phyloP scores from a whole-genome alignment of 2,888 invertebrate genomes.

The Cephus spinipes region DNA sequence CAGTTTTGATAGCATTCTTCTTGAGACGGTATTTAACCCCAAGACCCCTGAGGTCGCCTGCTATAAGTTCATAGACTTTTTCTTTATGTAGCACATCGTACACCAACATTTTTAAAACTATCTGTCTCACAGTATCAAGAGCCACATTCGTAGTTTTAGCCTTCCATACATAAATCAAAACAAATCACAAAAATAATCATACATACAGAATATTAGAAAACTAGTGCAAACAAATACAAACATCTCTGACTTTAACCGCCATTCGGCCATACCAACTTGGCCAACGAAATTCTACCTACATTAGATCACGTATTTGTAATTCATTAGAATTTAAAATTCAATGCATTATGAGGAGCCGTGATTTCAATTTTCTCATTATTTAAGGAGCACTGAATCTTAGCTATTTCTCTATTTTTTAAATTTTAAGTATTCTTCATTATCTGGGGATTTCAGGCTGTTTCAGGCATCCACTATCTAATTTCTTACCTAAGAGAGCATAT shows the following conservation, averaged over 20 bases:
- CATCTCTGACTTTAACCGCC: background rate
- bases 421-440: background rate
- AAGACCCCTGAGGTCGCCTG: constrained; percentile 75
- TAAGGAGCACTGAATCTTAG: background rate
- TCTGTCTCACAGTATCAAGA: background rate
- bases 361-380: background rate
- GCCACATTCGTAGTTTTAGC: background rate
- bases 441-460: background rate
- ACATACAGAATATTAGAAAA: background rate
- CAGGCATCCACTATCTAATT: no score
- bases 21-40: constrained; percentile 80
- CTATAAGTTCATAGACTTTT: constrained; percentile 70
- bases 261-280: background rate
- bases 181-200: background rate
- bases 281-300: background rate
- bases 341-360: background rate
- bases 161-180: background rate
- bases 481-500: no score
- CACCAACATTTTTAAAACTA: constrained; percentile 67
- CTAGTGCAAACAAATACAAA: background rate
- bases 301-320: background rate
- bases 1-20: constrained; percentile 70
- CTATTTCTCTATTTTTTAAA: background rate
- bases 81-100: constrained; percentile 71
- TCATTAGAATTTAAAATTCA: background rate